Base-by-base conservation (phyloP, 1,140 invertebrate genomes). In the Pseudomyrmex flavicornis region DNA sequence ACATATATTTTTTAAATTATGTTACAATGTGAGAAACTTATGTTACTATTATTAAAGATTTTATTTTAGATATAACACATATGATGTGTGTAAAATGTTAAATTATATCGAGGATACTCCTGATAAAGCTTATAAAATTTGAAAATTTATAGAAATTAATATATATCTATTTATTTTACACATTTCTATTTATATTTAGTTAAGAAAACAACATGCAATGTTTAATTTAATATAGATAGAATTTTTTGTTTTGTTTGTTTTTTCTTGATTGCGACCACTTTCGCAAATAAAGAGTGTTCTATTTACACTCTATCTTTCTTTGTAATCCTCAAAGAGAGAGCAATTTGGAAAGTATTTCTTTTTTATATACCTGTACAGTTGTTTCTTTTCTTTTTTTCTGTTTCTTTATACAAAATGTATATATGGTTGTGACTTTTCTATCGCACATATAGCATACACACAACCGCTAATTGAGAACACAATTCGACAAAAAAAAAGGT, bases 291-390 rank as follows among this genome's bases (percentile, higher is more conserved):
- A 35, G 7, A 35, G 35, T 35, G 35, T 35, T 35, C 5, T 82
- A 63, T 75, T 5, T 46, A 62, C 17, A 1, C 35, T 3, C 9
- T 44, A 22, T 9, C 35, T 22, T 22, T 3, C 26, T 59, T 75
- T 65, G n/a, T 62, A 9, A 66, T 9, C 15, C 5, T 77, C 20
- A 68, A 44, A 77, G 17, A 54, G 48, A 52, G 68, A 15, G 10
- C 46, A 61, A 75, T 75, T 75, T 75, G 48, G 15, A 75, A 82
- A 63, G 61, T 74, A 82, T 59, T 12, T 70, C 54, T 79, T 79
- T 80, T 12, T 50, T 15, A 48, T 70, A n/a, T 5, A 68, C 22
- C n/a, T 46, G 2, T 56, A 79, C 20, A 72, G 4, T 35, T 35
- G 35, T 35, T 0, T 35, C 35, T 35, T 35, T 35, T 35, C 35